Conservation (phyloP, 2,113 vertebrate species). For the Thymallus thymallus region DNA sequence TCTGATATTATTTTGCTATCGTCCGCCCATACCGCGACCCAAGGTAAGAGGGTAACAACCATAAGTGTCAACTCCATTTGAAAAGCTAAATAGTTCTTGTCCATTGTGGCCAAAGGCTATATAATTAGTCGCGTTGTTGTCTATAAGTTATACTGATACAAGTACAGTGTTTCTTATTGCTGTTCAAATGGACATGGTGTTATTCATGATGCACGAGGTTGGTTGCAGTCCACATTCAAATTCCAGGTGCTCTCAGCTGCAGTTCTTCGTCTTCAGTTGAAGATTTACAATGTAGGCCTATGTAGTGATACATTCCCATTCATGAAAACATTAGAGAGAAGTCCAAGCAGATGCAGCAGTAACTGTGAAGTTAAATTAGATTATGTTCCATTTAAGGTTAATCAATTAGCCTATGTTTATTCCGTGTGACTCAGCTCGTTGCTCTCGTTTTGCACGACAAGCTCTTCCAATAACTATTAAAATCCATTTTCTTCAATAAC, state of each 20-base stretch:
- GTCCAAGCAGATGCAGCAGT: background rate
- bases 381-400: conserved; percentile 11
- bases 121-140: background rate
- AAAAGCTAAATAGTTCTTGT: conserved; percentile 59
- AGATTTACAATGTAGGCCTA: background rate
- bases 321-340: conserved; percentile 1
- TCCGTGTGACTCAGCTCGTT: conserved; percentile 8
- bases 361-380: background rate
- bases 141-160: background rate
- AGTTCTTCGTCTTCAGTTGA: conserved; percentile 5
- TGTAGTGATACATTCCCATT: conserved; percentile 6
- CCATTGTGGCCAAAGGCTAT: conserved; percentile 32
- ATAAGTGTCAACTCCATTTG: conserved; percentile 78
- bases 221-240: conserved; percentile 27
- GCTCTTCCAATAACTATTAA: conserved; percentile 20
- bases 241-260: background rate
- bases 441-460: conserved; percentile 18
- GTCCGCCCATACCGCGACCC: conserved; percentile 80
- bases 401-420: conserved; percentile 10
- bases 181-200: conserved; percentile 12
- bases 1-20: conserved; percentile 84
- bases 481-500: conserved; percentile 31
- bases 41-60: conserved; percentile 74
- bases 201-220: background rate
- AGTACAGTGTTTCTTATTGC: background rate